Evolutionary conservation across 2,797 vertebrate species (phyloP).

Genomic region (Megalops cyprinoides): DNA sequence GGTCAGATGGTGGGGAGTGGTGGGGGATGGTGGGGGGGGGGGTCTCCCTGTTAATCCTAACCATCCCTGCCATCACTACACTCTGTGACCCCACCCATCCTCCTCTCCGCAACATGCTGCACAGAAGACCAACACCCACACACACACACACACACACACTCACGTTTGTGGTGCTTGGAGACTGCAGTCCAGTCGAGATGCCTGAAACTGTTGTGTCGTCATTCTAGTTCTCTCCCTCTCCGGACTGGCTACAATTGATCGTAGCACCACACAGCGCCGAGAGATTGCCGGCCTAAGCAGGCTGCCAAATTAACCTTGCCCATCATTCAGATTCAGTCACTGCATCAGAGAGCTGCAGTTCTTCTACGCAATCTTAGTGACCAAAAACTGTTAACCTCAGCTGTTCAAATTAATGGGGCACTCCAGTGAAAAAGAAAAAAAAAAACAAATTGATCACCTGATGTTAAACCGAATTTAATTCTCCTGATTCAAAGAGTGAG

Average conservation of each 20-base stretch:
- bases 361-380: conserved; percentile 32
- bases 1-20: conserved; percentile 19
- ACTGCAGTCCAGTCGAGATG: too few relatives aligned
- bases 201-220: neutral
- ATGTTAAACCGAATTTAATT: neutral
- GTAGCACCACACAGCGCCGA: conserved; percentile 1
- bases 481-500: neutral
- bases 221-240: conserved; percentile 20
- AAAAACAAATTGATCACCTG: neutral
- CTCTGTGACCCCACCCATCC: neutral
- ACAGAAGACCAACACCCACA: neutral
- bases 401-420: neutral
- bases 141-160: conserved; percentile 23
- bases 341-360: conserved; percentile 25
- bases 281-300: conserved; percentile 4
- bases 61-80: conserved; percentile 9
- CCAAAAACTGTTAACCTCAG: neutral
- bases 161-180: too few relatives aligned
- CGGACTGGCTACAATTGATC: neutral
- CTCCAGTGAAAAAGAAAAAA: too few relatives aligned
- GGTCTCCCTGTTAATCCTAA: conserved; percentile 55
- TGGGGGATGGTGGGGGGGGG: conserved; percentile 43
- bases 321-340: conserved; percentile 12
- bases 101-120: neutral
- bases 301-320: conserved; percentile 5